Percentiles rank a stretch among this genome's conserved stretches.
These are phyloP conservation scores for Sycophaga agraensis DNA, from an alignment of 1,140 invertebrate species.

Conservation along the genomic window DNA sequence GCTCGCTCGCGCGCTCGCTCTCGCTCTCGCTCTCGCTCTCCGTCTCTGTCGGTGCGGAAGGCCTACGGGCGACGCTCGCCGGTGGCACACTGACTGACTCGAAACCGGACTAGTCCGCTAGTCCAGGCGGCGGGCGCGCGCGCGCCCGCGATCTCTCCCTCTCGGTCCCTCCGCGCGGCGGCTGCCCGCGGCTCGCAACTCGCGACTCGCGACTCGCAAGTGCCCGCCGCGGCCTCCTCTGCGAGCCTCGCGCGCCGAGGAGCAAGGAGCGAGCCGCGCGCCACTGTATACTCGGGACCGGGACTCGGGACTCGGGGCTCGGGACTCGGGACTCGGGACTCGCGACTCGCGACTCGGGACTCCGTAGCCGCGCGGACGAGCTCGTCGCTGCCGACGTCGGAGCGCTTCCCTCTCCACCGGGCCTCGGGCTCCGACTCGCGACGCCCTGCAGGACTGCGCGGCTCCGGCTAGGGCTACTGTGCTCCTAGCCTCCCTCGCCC, in stretches of 20 bases:
- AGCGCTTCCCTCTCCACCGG: too few species aligned
- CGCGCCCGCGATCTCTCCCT: conserved; percentile 41
- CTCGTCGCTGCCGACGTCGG: neutral
- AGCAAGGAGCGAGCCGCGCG: conserved; percentile 25
- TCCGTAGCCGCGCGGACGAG: conserved; percentile 1
- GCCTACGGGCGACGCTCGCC: conserved; percentile 43
- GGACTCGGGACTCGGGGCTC: too few species aligned
- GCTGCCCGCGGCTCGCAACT: conserved; percentile 15
- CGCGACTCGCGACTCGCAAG: conserved; percentile 35
- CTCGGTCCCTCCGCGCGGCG: conserved; percentile 31
- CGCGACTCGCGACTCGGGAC: too few species aligned
- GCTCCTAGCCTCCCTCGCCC: neutral
- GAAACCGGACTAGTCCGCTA: conserved; percentile 54
- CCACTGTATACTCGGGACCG: too few species aligned
- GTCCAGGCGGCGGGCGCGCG: conserved; percentile 48
- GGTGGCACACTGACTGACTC: conserved; percentile 60
- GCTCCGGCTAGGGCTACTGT: too few species aligned
- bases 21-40: neutral
- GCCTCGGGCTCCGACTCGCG: too few species aligned
- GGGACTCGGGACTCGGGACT: too few species aligned
- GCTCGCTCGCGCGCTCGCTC: too few species aligned
- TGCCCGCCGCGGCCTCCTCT: conserved; percentile 41
- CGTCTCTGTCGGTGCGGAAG: conserved; percentile 31
- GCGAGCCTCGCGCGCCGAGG: conserved; percentile 25
- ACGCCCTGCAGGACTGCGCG: too few species aligned